Percentiles rank a stretch among this genome's conserved stretches.
Evolutionary conservation across 1,140 invertebrate genomes (phyloP).

Genomic region (Drosophila nigrodunni): DNA sequence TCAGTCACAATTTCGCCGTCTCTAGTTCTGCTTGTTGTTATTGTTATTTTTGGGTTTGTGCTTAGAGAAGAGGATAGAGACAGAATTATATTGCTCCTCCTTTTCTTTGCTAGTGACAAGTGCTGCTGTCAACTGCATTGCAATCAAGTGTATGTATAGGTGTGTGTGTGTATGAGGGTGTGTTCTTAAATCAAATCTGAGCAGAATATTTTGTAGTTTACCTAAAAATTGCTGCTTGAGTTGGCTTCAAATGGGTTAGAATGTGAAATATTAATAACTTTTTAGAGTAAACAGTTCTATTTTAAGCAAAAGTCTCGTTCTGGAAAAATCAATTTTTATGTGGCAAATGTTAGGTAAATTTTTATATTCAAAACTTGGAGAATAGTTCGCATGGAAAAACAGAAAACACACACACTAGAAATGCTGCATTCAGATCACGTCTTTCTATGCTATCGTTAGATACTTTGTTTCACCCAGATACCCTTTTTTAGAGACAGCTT

Average conservation of each 20-base stretch:
- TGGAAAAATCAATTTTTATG: no score
- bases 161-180: background rate
- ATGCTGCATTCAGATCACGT: background rate
- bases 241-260: background rate
- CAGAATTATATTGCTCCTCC: background rate
- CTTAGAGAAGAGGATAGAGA: constrained; percentile 1
- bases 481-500: background rate
- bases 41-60: constrained; percentile 16
- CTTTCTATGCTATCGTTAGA: background rate
- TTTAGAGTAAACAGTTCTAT: no score
- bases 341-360: no score
- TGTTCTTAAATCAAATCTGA: background rate
- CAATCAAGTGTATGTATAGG: constrained; percentile 29
- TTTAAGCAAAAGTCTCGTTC: no score
- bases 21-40: background rate
- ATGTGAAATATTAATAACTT: background rate
- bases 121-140: constrained; percentile 58
- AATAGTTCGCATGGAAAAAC: background rate
- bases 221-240: background rate
- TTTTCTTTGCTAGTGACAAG: constrained; percentile 29
- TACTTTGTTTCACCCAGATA: background rate
- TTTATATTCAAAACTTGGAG: background rate
- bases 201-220: background rate
- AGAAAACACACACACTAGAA: background rate
- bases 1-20: background rate